phyloP scores from a whole-genome alignment of 2,888 invertebrate species.

The Bimastos eiseni region DNA sequence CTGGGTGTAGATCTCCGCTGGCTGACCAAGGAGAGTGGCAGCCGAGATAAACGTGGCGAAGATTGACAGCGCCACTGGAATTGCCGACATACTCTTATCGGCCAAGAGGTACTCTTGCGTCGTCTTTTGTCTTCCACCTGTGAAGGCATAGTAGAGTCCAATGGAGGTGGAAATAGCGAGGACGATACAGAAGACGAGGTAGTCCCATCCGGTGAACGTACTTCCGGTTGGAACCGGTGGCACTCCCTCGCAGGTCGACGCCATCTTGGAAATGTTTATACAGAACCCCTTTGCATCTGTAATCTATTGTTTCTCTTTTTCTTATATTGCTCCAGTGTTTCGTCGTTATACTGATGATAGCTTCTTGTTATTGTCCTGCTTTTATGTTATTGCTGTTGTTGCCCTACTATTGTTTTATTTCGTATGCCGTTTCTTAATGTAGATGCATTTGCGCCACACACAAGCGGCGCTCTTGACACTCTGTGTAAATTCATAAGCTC shows the following conservation, averaged over 20 bases:
- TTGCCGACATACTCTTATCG: slow-evolving; percentile 46
- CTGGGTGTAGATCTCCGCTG: slow-evolving; percentile 38
- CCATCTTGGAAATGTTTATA: not conserved
- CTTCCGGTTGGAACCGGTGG: slow-evolving; percentile 13
- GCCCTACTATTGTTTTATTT: too few species aligned
- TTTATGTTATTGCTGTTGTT: too few species aligned
- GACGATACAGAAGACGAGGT: slow-evolving; percentile 37
- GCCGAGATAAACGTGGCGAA: slow-evolving; percentile 54
- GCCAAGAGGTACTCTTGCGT: slow-evolving; percentile 49
- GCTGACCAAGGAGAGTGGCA: slow-evolving; percentile 48
- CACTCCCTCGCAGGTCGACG: not conserved
- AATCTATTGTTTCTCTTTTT: too few species aligned
- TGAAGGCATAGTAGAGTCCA: slow-evolving; percentile 37
- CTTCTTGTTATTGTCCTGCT: too few species aligned
- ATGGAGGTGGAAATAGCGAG: slow-evolving; percentile 35
- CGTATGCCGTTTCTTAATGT: too few species aligned
- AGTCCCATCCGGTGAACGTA: slow-evolving; percentile 38
- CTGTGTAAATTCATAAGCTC: too few species aligned
- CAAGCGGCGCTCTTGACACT: too few species aligned
- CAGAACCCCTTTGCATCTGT: too few species aligned
- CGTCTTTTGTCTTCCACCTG: slow-evolving; percentile 37
- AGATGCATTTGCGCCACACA: too few species aligned
- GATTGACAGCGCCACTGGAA: slow-evolving; percentile 49
- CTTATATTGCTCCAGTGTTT: too few species aligned
- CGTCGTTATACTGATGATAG: too few species aligned